Base-by-base conservation (phyloP, 1,140 invertebrate species). In the Artemia franciscana region DNA sequence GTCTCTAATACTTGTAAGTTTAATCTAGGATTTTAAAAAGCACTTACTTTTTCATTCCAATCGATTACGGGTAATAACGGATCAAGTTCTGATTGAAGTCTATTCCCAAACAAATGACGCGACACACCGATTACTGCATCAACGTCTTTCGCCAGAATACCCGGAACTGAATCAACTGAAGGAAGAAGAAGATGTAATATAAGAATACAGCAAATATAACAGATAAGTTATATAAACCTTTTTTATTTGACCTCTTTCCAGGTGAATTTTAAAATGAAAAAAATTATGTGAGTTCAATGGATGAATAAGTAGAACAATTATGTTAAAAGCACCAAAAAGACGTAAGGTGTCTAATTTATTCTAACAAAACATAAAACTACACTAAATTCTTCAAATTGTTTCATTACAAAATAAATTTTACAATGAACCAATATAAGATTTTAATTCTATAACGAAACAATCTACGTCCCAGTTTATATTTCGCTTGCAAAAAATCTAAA, bases 21-120 rank as follows among this genome's bases (percentile, higher is more conserved):
- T n/a, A n/a, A n/a, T n/a, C n/a, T n/a, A n/a, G n/a, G n/a, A n/a
- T n/a, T n/a, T n/a, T n/a, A n/a, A n/a, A n/a, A n/a, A n/a, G n/a
- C n/a, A n/a, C 27, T 61, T 65, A 65, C 65, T 12, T 26, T 26
- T 58, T 66, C 65, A 56, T 67, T 64, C 67, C 67, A 69, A 23
- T 65, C 65, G 58, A 69, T 57, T 4, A 67, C 66, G 4, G 64
- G 21, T 12, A 65, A 27, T 9, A 63, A 26, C 56, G 66, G 67
- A 64, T 69, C 68, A 57, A 60, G 61, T 23, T 62, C 57, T 59
- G 62, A 67, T 30, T 58, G 23, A 59, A 24, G 57, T 62, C n/a
- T 67, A 28, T n/a, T 67, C 7, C 0, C 62, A 59, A 2, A 69
- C n/a, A 15, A 30, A 5, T 27, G 64, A 63, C 27, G 61, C 66